Evolutionary conservation across 2,888 invertebrate genomes (phyloP), one percentile per base, ranked within the genome.

Genomic region (Galerucella pusilla): DNA sequence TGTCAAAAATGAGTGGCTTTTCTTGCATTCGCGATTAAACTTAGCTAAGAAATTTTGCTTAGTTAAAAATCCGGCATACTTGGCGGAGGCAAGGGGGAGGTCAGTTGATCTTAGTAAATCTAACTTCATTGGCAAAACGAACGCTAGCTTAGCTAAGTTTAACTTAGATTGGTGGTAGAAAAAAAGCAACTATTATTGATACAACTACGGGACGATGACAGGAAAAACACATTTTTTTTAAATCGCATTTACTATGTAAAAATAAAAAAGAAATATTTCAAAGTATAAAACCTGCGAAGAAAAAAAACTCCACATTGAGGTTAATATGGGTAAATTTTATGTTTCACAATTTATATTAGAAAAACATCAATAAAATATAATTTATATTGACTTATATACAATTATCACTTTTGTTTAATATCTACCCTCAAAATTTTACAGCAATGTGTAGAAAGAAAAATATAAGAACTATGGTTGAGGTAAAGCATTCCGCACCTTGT

Each of bases 191-290:
- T 20, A 20, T 42, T 42, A 42, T 42, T 14, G 49, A 49, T 14
- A 14, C 11, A 49, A 14, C 14, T 16, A 54, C 12, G 16, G 54
- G 20, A 20, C 16, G 10, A 57, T 5, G 9, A 57, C 16, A 20
- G 16, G 57, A 57, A 57, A 57, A 57, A 7, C 16, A 68, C 60
- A 61, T 67, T 72, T 65, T 65, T 73, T 66, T 57, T 14, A 59
- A 73, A 67, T 63, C 46, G 54, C 61, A 68, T 63, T 68, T 68
- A 74, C 35, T 68, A 63, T 54, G 52, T 52, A 9, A 73, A 68
- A 68, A 73, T 59, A 52, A 12, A 68, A 73, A 28, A 57, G n/a
- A n/a, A 28, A 28, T 16, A 42, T 35, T 20, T 11, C 6, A 70
- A n/a, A 12, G 60, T 59, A 68, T 52, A 68, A 57, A 57, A 25